phyloP scores from a whole-genome alignment of 2,113 vertebrate genomes.

The Casuarius casuarius region DNA sequence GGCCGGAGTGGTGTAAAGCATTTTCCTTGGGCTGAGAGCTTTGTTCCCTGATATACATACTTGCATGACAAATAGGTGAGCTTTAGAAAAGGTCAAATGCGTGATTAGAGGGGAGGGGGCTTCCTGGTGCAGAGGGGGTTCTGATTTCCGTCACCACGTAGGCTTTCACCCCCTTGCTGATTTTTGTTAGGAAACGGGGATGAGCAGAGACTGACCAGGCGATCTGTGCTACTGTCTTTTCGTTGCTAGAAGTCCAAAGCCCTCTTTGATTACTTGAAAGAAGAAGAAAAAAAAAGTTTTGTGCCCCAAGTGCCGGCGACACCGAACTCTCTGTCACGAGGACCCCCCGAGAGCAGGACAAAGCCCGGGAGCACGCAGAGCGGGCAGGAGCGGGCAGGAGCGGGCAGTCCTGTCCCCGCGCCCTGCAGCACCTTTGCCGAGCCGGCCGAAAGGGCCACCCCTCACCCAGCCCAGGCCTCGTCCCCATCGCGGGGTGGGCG shows the following conservation, averaged over 20 bases:
- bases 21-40: neutral
- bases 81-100: constrained; percentile 6
- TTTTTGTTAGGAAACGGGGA: neutral
- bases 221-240: accelerated
- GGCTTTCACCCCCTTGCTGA: neutral
- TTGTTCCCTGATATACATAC: constrained; percentile 39
- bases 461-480: accelerated
- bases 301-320: neutral
- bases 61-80: constrained; percentile 40
- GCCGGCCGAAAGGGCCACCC: too few species aligned
- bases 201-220: accelerated
- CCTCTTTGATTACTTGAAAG: neutral
- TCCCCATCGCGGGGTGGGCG: neutral
- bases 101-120: neutral
- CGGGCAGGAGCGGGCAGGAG: neutral
- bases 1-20: neutral
- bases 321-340: neutral
- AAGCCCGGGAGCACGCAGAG: neutral
- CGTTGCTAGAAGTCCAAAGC: neutral
- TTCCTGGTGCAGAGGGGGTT: neutral
- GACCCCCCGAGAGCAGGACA: neutral
- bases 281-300: neutral
- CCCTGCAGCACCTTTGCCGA: neutral
- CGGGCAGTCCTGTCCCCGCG: accelerated
- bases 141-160: neutral